A percentile compares a stretch with the other conserved stretches of the same genome.
Conservation (phyloP, 2,113 vertebrate genomes). For the Toxostoma redivivum region DNA sequence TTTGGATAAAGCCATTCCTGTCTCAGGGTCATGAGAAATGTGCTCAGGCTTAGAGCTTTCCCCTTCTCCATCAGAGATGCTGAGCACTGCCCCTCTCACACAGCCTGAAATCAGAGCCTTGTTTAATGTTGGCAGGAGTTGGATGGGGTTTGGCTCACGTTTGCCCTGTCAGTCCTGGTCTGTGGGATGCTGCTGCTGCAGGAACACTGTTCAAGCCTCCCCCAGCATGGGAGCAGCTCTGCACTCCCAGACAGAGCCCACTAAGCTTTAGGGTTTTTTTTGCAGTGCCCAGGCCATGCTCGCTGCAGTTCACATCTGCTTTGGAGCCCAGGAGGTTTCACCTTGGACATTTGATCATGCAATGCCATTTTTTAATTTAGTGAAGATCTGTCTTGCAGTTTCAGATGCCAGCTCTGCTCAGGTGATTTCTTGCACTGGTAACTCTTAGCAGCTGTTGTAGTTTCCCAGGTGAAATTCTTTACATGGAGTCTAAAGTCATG, state of each 20-base stretch:
- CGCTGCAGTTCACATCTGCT: neutral
- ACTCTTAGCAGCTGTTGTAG: neutral
- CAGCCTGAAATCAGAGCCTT: neutral
- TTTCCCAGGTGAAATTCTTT: neutral
- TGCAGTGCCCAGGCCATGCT: neutral
- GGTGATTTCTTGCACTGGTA: neutral
- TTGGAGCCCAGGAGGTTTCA: neutral
- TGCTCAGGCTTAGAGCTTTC: neutral
- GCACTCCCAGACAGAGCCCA: accelerated
- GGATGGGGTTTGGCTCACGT: accelerated
- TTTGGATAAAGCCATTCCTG: neutral
- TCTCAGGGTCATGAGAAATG: neutral
- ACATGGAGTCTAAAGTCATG: neutral
- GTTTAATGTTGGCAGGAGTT: neutral
- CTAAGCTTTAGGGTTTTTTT: neutral
- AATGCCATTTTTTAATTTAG: neutral
- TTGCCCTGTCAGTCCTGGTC: no score
- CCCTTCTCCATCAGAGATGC: neutral
- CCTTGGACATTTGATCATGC: neutral
- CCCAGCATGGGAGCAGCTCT: accelerated
- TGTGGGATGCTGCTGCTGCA: neutral
- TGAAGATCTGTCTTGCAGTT: neutral
- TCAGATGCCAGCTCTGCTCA: neutral
- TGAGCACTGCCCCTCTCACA: neutral
- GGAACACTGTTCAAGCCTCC: accelerated